phyloP scores from a whole-genome alignment of 2,888 invertebrate species.

The Gisinianus flammeolus region DNA sequence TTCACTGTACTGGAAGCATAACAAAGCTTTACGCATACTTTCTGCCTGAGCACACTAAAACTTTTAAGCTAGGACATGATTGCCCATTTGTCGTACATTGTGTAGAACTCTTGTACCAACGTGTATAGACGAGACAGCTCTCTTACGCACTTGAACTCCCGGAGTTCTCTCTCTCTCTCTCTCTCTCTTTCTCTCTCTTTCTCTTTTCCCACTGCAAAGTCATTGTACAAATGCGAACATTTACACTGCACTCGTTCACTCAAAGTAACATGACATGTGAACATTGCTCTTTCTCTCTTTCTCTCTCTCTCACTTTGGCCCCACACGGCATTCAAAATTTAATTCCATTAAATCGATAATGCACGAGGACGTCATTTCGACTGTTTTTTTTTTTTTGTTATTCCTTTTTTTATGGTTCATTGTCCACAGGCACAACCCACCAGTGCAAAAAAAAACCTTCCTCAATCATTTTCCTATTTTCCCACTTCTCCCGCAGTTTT shows the following conservation, averaged over 20 bases:
- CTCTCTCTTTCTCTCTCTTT: neutral
- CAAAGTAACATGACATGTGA: conserved; percentile 5
- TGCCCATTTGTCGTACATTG: conserved; percentile 12
- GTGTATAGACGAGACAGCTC: neutral
- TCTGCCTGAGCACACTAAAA: conserved; percentile 18
- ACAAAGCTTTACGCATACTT: conserved; percentile 44
- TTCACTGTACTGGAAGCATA: conserved; percentile 48
- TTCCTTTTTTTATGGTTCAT: neutral
- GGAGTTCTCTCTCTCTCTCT: neutral
- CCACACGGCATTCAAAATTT: neutral
- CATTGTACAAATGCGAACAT: conserved; percentile 27
- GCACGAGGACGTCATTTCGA: neutral
- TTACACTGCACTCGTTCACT: conserved; percentile 1
- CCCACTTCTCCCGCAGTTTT: too few relatives aligned
- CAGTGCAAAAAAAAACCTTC: neutral
- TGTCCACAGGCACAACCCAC: neutral
- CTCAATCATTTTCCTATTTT: neutral
- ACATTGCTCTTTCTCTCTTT: neutral
- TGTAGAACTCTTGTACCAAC: neutral
- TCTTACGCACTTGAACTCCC: conserved; percentile 8
- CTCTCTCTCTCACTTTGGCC: neutral
- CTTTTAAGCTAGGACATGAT: conserved; percentile 28
- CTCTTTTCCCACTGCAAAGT: neutral
- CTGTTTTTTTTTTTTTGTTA: neutral
- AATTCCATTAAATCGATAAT: neutral